phyloP scores from a whole-genome alignment of 2,888 invertebrate species.

The Drosophila seclusa region DNA sequence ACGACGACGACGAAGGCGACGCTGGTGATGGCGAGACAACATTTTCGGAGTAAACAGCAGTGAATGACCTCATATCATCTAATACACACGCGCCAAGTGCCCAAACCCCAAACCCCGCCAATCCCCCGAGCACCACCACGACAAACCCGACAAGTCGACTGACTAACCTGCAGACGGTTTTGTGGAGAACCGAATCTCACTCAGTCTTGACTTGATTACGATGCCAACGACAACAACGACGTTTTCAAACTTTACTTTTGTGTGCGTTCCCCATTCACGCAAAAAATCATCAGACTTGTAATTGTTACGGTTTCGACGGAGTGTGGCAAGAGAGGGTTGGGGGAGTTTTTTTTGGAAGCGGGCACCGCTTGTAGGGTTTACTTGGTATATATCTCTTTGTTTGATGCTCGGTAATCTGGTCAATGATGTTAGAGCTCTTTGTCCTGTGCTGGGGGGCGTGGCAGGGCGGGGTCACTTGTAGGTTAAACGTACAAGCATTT shows the following conservation, averaged over 20 bases:
- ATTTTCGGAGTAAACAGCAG: constrained; percentile 80
- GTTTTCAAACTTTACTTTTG: constrained; percentile 64
- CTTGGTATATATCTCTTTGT: constrained; percentile 43
- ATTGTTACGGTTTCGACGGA: constrained; percentile 67
- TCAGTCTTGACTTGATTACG: constrained; percentile 57
- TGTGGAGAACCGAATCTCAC: constrained; percentile 43
- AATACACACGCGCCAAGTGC: constrained; percentile 82
- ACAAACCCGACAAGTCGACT: constrained; percentile 23
- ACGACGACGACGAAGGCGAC: constrained; percentile 20
- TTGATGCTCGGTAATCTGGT: constrained; percentile 54
- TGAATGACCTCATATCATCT: constrained; percentile 84
- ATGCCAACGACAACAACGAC: constrained; percentile 53
- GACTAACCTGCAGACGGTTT: constrained; percentile 69
- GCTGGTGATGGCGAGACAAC: constrained; percentile 74
- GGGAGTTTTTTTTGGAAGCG: constrained; percentile 3
- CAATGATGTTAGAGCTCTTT: constrained; percentile 56
- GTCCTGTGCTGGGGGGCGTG: constrained; percentile 27
- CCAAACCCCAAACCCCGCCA: constrained; percentile 68
- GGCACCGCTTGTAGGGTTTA: constrained; percentile 21
- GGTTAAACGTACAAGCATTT: constrained; percentile 63
- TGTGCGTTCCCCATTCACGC: constrained; percentile 44
- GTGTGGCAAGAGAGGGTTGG: background rate
- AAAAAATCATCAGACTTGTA: constrained; percentile 60
- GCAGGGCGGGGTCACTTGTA: constrained; percentile 62
- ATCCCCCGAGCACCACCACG: background rate